A percentile compares a stretch with the other conserved stretches of the same genome.
These are phyloP conservation scores for Echeneis naucrates DNA, from an alignment of 2,797 vertebrate genomes.

Conservation along the genomic window DNA sequence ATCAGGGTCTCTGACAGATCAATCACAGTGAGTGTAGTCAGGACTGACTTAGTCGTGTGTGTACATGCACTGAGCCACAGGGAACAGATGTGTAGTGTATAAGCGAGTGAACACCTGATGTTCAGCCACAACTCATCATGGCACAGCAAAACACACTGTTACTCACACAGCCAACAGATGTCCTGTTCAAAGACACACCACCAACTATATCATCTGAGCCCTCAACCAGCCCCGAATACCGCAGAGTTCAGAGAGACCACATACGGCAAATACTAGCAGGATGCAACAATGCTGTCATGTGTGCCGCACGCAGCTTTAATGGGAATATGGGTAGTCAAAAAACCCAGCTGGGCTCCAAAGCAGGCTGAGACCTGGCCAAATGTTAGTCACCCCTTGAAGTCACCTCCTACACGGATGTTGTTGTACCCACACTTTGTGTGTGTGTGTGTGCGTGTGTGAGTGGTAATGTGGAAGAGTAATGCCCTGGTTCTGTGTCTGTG, in stretches of 20 bases:
- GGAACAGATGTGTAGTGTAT: constrained; percentile 63
- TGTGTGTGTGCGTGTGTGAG: constrained; percentile 51
- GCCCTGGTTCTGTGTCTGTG: constrained; percentile 39
- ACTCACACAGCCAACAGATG: constrained; percentile 79
- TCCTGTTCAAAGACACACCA: constrained; percentile 73
- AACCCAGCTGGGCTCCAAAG: constrained; percentile 79
- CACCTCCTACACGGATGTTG: constrained; percentile 81
- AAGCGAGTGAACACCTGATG: constrained; percentile 68
- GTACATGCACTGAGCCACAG: constrained; percentile 6
- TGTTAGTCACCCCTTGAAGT: constrained; percentile 81
- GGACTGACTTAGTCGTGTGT: constrained; percentile 27
- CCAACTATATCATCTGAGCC: constrained; percentile 66
- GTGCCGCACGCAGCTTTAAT: constrained; percentile 62
- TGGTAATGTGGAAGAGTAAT: constrained; percentile 55
- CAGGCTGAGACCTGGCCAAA: constrained; percentile 64
- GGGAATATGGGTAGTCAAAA: constrained; percentile 59
- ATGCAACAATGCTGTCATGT: constrained; percentile 71
- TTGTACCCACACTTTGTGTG: constrained; percentile 56
- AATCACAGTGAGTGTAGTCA: constrained; percentile 30
- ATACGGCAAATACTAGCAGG: constrained; percentile 59
- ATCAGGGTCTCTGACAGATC: constrained; percentile 53
- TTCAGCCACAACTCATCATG: constrained; percentile 52
- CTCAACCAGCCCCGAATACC: constrained; percentile 43
- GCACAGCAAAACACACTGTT: constrained; percentile 52
- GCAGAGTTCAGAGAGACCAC: constrained; percentile 71